A percentile compares a stretch with the other conserved stretches of the same genome.
Evolutionary conservation across 2,797 vertebrate genomes (phyloP).

Genomic region (Mus minutoides): DNA sequence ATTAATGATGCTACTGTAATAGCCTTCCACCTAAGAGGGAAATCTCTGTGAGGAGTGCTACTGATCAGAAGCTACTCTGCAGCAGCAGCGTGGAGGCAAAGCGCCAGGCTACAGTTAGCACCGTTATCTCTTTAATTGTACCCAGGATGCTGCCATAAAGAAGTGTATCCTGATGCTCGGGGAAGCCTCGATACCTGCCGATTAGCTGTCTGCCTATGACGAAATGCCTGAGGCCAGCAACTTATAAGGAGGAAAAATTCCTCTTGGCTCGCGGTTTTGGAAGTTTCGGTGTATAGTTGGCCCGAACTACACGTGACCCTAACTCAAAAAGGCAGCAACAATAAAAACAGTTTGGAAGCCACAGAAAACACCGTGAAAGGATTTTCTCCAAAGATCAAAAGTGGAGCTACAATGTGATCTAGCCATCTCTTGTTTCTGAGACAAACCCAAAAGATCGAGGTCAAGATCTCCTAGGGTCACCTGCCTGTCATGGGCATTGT

Average conservation of each 20-base stretch:
- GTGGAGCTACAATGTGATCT: not conserved
- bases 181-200: not conserved
- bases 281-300: not conserved
- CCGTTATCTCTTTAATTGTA: rapidly evolving
- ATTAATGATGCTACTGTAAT: slow-evolving; percentile 23
- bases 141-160: not conserved
- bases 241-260: not conserved
- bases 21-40: not conserved
- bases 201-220: not conserved
- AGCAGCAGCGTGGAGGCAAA: not conserved
- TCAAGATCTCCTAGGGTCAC: not conserved
- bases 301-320: not conserved
- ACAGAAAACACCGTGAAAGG: not conserved
- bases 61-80: rapidly evolving
- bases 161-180: not conserved
- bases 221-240: not conserved
- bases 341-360: too few species aligned
- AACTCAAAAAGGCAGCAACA: not conserved
- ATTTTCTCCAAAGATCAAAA: not conserved
- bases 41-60: not conserved
- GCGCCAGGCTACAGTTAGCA: not conserved
- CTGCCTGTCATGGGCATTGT: rapidly evolving
- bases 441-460: not conserved
- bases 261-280: not conserved
- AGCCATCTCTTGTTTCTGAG: too few species aligned